Evolutionary conservation across 2,888 invertebrate genomes (phyloP).

Genomic region (Orthonevra nobilis): DNA sequence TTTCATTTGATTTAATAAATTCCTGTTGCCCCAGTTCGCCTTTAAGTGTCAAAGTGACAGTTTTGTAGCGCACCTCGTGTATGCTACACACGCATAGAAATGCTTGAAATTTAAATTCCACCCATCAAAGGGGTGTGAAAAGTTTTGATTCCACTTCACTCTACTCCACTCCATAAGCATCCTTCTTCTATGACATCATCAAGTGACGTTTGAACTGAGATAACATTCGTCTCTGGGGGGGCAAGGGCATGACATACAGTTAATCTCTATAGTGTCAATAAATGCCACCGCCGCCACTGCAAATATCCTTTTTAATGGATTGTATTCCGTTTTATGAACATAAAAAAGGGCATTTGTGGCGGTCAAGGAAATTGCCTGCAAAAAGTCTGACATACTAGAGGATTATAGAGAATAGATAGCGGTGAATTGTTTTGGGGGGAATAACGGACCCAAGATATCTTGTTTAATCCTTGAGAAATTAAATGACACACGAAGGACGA

Average conservation of each 20-base stretch:
- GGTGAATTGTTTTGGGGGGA: conserved; percentile 26
- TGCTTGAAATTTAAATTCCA: conserved; percentile 59
- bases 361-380: conserved; percentile 35
- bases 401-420: conserved; percentile 40
- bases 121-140: conserved; percentile 43
- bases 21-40: conserved; percentile 57
- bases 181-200: conserved; percentile 29
- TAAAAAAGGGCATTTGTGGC: conserved; percentile 16
- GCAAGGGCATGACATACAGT: conserved; percentile 41
- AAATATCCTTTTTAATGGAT: conserved; percentile 67
- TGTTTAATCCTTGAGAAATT: conserved; percentile 57
- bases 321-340: conserved; percentile 37
- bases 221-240: conserved; percentile 32
- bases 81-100: conserved; percentile 16
- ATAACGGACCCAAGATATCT: conserved; percentile 30
- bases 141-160: conserved; percentile 53
- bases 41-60: conserved; percentile 60
- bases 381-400: conserved; percentile 40
- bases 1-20: conserved; percentile 64
- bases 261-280: conserved; percentile 64
- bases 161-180: no score
- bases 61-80: conserved; percentile 39
- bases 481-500: conserved; percentile 17
- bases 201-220: conserved; percentile 52
- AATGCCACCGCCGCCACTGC: conserved; percentile 18